These are phyloP conservation scores for Rhinella marina DNA, from an alignment of 2,797 vertebrate species.

Conservation along the genomic window DNA sequence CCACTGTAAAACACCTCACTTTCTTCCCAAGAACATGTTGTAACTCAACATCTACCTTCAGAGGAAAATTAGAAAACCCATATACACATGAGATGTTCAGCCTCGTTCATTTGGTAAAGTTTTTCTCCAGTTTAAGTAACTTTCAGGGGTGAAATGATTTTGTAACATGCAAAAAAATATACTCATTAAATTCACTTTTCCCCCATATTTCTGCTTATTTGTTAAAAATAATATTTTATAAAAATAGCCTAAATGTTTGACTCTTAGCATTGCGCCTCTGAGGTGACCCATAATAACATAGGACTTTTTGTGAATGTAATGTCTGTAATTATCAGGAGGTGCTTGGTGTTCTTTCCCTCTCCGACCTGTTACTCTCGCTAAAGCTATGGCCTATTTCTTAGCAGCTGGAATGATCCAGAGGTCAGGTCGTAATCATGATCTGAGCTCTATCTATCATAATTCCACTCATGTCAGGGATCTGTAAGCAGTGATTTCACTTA, in stretches of 20 bases:
- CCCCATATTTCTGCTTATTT: neutral
- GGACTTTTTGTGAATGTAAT: neutral
- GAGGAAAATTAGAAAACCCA: no score
- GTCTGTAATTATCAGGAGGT: conserved; percentile 21
- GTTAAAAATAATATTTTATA: neutral
- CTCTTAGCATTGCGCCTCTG: neutral
- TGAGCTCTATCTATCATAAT: conserved; percentile 45
- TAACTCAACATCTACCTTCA: no score
- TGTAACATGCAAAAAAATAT: neutral
- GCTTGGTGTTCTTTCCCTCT: conserved; percentile 1
- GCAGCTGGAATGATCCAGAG: conserved; percentile 17
- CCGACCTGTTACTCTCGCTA: neutral
- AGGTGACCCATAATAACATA: neutral
- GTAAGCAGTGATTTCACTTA: conserved; percentile 19
- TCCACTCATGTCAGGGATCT: conserved; percentile 14
- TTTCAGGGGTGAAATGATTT: no score
- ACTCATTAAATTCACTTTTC: neutral
- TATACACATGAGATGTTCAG: no score
- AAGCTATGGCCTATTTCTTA: neutral
- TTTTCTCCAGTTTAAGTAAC: no score
- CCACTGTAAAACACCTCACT: no score
- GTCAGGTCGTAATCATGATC: neutral
- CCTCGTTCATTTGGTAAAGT: no score
- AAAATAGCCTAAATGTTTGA: neutral
- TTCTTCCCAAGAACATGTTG: no score